phyloP scores from a whole-genome alignment of 2,797 vertebrate species.

The Aeoliscus strigatus region DNA sequence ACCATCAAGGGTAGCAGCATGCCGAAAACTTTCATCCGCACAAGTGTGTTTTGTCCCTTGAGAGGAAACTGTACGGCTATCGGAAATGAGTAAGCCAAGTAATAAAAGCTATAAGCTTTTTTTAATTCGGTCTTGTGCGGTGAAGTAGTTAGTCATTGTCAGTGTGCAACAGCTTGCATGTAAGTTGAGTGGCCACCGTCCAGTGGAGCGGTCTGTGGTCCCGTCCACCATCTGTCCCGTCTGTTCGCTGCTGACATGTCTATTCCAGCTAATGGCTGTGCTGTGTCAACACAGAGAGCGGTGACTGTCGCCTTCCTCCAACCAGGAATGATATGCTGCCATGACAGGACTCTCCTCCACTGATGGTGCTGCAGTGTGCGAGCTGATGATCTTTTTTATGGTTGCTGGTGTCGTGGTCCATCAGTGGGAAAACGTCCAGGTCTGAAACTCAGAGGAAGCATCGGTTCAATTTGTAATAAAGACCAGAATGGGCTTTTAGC shows the following conservation, averaged over 20 bases:
- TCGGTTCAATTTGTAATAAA: too few species aligned
- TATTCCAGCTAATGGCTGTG: conserved; percentile 41
- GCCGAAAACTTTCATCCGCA: conserved; percentile 47
- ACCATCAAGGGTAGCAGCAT: conserved; percentile 31
- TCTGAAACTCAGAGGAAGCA: too few species aligned
- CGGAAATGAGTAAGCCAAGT: conserved; percentile 28
- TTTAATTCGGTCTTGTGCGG: conserved; percentile 8
- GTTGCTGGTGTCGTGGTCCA: too few species aligned
- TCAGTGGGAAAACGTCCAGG: too few species aligned
- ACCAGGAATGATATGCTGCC: conserved; percentile 16
- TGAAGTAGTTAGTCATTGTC: conserved; percentile 44
- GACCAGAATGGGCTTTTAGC: too few species aligned
- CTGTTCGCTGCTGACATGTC: conserved; percentile 41
- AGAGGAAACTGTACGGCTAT: conserved; percentile 43
- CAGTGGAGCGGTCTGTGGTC: conserved; percentile 39
- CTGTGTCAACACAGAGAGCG: conserved; percentile 18
- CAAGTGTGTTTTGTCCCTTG: conserved; percentile 45
- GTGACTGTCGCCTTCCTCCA: conserved; percentile 16
- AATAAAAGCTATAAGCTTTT: conserved; percentile 26
- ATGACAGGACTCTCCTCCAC: conserved; percentile 1
- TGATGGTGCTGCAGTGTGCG: not conserved
- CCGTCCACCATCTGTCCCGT: conserved; percentile 51
- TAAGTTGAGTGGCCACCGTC: conserved; percentile 39
- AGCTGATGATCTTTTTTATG: too few species aligned
- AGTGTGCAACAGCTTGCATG: conserved; percentile 52